Conservation (phyloP, 2,797 vertebrate species). For the Gouania willdenowi region DNA sequence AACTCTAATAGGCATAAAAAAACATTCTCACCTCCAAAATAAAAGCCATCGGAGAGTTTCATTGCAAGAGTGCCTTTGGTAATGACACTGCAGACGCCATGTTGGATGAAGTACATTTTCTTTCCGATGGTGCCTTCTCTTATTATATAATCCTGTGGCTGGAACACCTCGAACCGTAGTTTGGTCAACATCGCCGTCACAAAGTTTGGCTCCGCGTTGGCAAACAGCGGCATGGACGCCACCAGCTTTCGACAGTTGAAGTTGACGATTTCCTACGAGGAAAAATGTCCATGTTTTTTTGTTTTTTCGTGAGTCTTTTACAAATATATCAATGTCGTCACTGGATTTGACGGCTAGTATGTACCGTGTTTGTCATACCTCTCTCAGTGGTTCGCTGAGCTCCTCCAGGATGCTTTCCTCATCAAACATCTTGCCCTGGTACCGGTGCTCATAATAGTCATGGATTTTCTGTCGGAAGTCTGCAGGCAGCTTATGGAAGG, state of each 20-base stretch:
- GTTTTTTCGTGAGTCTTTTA: too few relatives aligned
- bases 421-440: conserved; percentile 99
- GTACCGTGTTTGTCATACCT: conserved; percentile 72
- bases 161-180: conserved; percentile 92
- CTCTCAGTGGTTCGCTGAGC: conserved; percentile 90
- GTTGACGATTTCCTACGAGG: conserved; percentile 87
- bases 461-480: conserved; percentile 98
- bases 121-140: conserved; percentile 92
- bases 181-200: conserved; percentile 94
- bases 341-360: neutral
- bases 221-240: conserved; percentile 91
- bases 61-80: conserved; percentile 92
- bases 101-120: conserved; percentile 98
- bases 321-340: neutral
- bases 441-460: conserved; percentile 96
- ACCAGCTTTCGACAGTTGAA: conserved; percentile 95
- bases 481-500: conserved; percentile 94
- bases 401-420: conserved; percentile 97
- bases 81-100: conserved; percentile 90
- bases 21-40: conserved; percentile 85
- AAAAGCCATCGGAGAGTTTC: conserved; percentile 91
- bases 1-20: too few relatives aligned
- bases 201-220: conserved; percentile 92
- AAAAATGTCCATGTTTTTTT: too few relatives aligned
- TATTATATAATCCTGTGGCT: conserved; percentile 90